Evolutionary conservation across 2,113 vertebrate species (phyloP).

Genomic region (Abramis brama): DNA sequence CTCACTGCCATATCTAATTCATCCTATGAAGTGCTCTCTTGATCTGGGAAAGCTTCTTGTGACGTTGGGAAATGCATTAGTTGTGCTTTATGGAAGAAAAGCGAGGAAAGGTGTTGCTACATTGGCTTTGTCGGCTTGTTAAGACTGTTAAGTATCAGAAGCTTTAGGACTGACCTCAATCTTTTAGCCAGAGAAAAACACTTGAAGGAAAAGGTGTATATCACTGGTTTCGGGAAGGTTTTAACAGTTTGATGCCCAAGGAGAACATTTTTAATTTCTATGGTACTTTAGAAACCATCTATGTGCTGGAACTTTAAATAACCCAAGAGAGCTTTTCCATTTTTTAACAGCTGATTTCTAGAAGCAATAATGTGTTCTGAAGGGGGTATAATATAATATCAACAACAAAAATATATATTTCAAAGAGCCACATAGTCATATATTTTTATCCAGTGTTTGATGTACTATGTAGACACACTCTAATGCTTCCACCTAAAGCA

Average conservation of each 20-base stretch:
- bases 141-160: conserved; percentile 22
- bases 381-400: neutral
- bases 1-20: conserved; percentile 47
- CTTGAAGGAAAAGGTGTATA: neutral
- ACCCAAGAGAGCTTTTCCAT: too few relatives aligned
- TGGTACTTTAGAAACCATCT: neutral
- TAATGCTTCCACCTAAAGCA: neutral
- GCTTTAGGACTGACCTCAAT: conserved; percentile 13
- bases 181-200: conserved; percentile 7
- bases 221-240: neutral
- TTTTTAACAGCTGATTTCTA: too few relatives aligned
- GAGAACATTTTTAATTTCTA: neutral
- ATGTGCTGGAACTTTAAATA: neutral
- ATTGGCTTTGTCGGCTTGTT: conserved; percentile 16
- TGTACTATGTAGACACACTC: neutral
- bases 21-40: conserved; percentile 37
- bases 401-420: neutral
- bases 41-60: conserved; percentile 41
- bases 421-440: neutral
- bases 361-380: too few relatives aligned
- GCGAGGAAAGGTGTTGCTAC: conserved; percentile 2
- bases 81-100: conserved; percentile 35
- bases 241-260: neutral
- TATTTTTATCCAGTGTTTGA: neutral
- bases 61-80: conserved; percentile 25